Evolutionary conservation across 2,113 vertebrate genomes (phyloP).

Genomic region (Entomyzon cyanotis): DNA sequence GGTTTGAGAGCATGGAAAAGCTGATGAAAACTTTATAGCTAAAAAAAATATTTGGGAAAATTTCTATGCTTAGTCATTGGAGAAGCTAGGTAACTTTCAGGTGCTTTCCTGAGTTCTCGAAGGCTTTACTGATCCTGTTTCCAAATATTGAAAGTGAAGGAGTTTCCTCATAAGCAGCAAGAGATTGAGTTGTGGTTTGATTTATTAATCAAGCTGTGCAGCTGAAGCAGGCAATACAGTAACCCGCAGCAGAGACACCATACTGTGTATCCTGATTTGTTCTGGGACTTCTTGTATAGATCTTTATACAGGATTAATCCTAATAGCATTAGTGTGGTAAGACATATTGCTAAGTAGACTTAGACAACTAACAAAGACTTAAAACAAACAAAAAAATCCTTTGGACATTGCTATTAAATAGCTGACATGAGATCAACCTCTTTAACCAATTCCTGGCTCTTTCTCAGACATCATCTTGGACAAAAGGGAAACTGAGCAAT

Average conservation of each 20-base stretch:
- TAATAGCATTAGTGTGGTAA: conserved; percentile 53
- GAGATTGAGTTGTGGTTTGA: background rate
- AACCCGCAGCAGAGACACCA: background rate
- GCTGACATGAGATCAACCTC: conserved; percentile 14
- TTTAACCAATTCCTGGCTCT: conserved; percentile 5
- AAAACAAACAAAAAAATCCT: conserved; percentile 47
- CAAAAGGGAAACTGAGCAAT: background rate
- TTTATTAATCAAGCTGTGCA: conserved; percentile 10
- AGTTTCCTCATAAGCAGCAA: background rate
- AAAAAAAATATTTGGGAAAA: background rate
- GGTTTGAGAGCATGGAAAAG: background rate
- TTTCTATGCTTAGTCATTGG: background rate
- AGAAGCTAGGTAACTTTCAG: background rate
- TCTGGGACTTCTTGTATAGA: conserved; percentile 29
- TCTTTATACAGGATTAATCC: conserved; percentile 47
- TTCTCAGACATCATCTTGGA: background rate
- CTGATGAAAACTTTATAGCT: background rate
- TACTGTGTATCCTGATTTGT: conserved; percentile 22
- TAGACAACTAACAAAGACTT: conserved; percentile 46
- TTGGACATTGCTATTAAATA: conserved; percentile 18
- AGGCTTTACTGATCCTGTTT: background rate
- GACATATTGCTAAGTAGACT: conserved; percentile 50
- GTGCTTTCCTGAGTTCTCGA: background rate
- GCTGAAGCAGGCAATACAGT: background rate
- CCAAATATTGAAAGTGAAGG: background rate